Evolutionary conservation across 2,113 vertebrate species (phyloP).

Genomic region (Carassius carassius): DNA sequence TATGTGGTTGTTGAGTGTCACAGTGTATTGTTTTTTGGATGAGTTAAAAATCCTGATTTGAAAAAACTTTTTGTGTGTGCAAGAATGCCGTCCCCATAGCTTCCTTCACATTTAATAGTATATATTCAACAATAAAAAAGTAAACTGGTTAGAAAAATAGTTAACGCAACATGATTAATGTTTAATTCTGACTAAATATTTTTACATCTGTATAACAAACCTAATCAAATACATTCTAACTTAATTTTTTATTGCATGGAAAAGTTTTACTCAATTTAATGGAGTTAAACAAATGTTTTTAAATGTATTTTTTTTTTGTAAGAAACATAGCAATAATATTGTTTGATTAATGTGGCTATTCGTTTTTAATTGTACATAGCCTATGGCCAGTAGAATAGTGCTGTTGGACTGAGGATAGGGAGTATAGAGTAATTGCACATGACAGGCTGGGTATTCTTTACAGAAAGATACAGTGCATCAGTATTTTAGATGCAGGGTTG

Average conservation of each 20-base stretch:
- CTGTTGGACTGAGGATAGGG: neutral
- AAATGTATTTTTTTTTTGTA: too few species aligned
- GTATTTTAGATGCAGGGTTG: slow-evolving; percentile 34
- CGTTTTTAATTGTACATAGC: slow-evolving; percentile 23
- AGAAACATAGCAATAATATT: neutral
- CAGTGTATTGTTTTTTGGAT: too few species aligned
- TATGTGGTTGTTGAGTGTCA: too few species aligned
- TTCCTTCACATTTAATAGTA: neutral
- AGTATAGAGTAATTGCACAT: slow-evolving; percentile 22
- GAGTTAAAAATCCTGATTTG: neutral
- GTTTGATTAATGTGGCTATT: slow-evolving; percentile 29
- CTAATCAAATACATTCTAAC: too few species aligned
- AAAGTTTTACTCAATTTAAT: neutral
- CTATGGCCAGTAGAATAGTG: neutral
- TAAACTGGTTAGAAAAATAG: neutral
- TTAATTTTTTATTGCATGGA: too few species aligned
- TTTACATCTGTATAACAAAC: too few species aligned
- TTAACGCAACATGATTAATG: neutral
- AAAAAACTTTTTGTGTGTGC: neutral
- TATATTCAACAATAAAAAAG: neutral
- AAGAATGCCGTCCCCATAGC: neutral
- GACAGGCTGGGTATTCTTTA: neutral
- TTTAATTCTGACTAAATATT: too few species aligned
- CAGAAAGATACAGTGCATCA: slow-evolving; percentile 15
- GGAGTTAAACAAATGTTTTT: neutral